Evolutionary conservation across 1,140 invertebrate genomes (phyloP).

Genomic region (Proctacanthus coquilletti): DNA sequence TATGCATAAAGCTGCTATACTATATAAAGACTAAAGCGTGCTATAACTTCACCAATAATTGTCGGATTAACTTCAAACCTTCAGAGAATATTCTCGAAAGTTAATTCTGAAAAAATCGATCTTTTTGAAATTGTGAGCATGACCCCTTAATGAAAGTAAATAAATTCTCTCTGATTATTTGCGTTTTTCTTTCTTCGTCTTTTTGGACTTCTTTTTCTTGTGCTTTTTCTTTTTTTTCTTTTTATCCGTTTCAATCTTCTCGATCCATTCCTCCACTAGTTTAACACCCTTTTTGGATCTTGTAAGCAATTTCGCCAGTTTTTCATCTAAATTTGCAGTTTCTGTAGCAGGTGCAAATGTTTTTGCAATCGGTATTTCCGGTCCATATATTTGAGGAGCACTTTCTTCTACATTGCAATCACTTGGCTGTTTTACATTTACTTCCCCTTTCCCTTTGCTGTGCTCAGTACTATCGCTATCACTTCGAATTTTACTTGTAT

Average conservation of each 20-base stretch:
- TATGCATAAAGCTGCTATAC: too few relatives aligned
- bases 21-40: too few relatives aligned
- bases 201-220: conserved; percentile 25
- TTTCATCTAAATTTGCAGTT: conserved; percentile 16
- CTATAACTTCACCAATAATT: too few relatives aligned
- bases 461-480: background rate
- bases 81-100: too few relatives aligned
- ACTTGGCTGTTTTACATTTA: background rate
- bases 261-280: conserved; percentile 28
- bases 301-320: conserved; percentile 12
- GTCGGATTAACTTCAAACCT: too few relatives aligned
- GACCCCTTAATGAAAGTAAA: too few relatives aligned
- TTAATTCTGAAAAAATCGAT: too few relatives aligned
- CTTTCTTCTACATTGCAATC: background rate
- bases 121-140: too few relatives aligned
- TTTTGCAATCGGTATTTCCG: conserved; percentile 29
- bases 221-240: conserved; percentile 11
- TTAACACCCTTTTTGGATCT: conserved; percentile 9
- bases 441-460: background rate
- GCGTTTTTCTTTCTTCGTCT: conserved; percentile 12
- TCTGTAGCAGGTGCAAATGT: conserved; percentile 7
- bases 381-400: conserved; percentile 33
- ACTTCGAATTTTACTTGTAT: conserved; percentile 7
- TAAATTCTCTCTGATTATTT: too few relatives aligned
- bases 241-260: conserved; percentile 11